Evolutionary conservation across 2,888 invertebrate species (phyloP), one percentile per base, ranked within the genome.

Genomic region (Ophonus ardosiacus): DNA sequence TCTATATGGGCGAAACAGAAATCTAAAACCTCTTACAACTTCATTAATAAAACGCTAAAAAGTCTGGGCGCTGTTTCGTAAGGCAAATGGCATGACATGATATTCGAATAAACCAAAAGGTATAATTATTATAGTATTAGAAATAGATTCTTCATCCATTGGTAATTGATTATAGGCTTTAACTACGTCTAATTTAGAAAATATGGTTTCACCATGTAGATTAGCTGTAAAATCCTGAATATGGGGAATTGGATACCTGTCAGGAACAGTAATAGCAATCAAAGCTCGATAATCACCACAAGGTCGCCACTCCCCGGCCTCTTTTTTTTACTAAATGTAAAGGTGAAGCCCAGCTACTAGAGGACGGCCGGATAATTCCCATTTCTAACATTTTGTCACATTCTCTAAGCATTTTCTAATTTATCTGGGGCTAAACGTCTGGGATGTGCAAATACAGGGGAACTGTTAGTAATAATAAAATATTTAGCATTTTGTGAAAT

Each of bases 251-350:
- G 90, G 89, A 82, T 90, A 90, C 0, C 89, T 61, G 86, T 91
- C 90, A 0, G 87, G 90, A 3, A 87, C 87, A 0, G 90, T 90
- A 0, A 87, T 24, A 3, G 88, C 84, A 82, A 90, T 91, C 0
- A 90, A 86, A 0, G 21, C 18, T 0, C 90, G 83, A 83, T 90
- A 92, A 86, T 87, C 90, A 4, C 90, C 90, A 81, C 90, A 90
- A 87, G 87, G 89, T 86, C 89, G 83, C 88, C 88, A 89, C 15
- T 84, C 84, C 13, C 86, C 87, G 7, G 82, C 57, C 74, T 87
- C 24, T 86, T 71, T 89, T 88, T 18, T 85, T 86, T 84, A 87
- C 71, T 86, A 89, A 81, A 76, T 89, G 89, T 0, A 87, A 86
- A 17, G 87, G 76, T 5, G 86, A 86, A 7, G 90, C 86, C 89